These are phyloP conservation scores for Nomada flava DNA, from an alignment of 2,888 invertebrate species.

Conservation along the genomic window DNA sequence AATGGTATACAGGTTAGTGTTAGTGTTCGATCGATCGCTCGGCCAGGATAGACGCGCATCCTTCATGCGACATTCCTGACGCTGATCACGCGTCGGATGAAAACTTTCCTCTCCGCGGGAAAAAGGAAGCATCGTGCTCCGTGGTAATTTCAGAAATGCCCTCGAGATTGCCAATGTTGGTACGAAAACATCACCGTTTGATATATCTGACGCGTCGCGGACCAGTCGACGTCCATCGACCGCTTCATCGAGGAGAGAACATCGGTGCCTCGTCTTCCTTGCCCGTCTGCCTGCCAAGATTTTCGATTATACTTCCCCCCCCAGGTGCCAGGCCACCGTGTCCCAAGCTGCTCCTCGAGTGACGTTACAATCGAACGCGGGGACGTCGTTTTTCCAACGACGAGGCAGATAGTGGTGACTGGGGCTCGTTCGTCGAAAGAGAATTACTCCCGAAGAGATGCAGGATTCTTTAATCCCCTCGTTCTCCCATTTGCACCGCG, in stretches of 20 bases:
- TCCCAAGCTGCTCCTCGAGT: background rate
- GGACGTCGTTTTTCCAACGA: background rate
- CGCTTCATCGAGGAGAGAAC: background rate
- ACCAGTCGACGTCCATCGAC: background rate
- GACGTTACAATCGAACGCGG: background rate
- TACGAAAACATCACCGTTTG: background rate
- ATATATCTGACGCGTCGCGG: background rate
- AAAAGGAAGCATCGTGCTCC: background rate
- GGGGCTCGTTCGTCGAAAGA: background rate
- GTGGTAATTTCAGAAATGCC: conserved; percentile 16
- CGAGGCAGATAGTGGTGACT: background rate
- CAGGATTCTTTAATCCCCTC: conserved; percentile 4
- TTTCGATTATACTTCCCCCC: background rate
- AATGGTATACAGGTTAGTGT: conserved; percentile 69
- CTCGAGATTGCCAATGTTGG: conserved; percentile 11
- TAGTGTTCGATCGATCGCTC: conserved; percentile 39
- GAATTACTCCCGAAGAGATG: background rate
- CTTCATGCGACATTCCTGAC: conserved; percentile 42
- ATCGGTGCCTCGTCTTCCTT: background rate
- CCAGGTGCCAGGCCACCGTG: background rate
- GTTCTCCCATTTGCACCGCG: background rate
- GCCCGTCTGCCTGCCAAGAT: no score
- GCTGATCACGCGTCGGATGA: background rate
- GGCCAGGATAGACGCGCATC: background rate
- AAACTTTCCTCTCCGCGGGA: no score